Conservation (phyloP, 1,140 invertebrate species). For the Drosophila persimilis region DNA sequence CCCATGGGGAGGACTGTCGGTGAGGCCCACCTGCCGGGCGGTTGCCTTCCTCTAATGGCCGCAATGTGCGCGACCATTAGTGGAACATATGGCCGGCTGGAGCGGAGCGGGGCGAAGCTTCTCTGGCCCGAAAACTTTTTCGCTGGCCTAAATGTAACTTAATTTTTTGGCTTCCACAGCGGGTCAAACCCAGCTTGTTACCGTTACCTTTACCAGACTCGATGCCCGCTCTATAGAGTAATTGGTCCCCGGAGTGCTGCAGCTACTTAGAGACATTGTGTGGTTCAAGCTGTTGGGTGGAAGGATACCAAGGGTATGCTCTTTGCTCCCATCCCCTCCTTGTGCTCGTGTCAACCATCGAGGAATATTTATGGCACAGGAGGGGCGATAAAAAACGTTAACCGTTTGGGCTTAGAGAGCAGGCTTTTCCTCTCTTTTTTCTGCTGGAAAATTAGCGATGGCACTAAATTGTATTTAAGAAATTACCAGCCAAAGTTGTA, state of each 20-base stretch:
- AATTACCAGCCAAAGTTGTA: slow-evolving; percentile 46
- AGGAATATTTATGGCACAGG: slow-evolving; percentile 68
- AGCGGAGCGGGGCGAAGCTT: slow-evolving; percentile 26
- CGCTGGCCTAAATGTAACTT: slow-evolving; percentile 66
- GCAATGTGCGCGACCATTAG: slow-evolving; percentile 79
- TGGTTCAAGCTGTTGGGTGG: slow-evolving; percentile 21
- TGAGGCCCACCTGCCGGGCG: slow-evolving; percentile 47
- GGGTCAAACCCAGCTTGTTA: slow-evolving; percentile 69
- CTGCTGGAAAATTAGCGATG: slow-evolving; percentile 42
- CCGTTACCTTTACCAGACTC: slow-evolving; percentile 74
- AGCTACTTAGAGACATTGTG: slow-evolving; percentile 75
- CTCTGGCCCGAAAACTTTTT: slow-evolving; percentile 61
- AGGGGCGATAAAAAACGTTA: slow-evolving; percentile 72
- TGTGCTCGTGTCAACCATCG: slow-evolving; percentile 39
- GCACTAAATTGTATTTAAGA: slow-evolving; percentile 57
- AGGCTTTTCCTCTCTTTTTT: slow-evolving; percentile 23
- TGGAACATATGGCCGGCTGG: slow-evolving; percentile 71
- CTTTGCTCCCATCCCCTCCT: neutral
- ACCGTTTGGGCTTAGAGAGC: slow-evolving; percentile 53
- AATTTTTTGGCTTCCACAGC: slow-evolving; percentile 61
- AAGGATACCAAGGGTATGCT: neutral
- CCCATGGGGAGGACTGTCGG: neutral
- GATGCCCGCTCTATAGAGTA: slow-evolving; percentile 50
- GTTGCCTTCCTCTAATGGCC: slow-evolving; percentile 61
- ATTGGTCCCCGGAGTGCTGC: slow-evolving; percentile 73